Percentiles rank a stretch among this genome's conserved stretches.
phyloP scores from a whole-genome alignment of 1,140 invertebrate genomes.

The Drosophila truncata region DNA sequence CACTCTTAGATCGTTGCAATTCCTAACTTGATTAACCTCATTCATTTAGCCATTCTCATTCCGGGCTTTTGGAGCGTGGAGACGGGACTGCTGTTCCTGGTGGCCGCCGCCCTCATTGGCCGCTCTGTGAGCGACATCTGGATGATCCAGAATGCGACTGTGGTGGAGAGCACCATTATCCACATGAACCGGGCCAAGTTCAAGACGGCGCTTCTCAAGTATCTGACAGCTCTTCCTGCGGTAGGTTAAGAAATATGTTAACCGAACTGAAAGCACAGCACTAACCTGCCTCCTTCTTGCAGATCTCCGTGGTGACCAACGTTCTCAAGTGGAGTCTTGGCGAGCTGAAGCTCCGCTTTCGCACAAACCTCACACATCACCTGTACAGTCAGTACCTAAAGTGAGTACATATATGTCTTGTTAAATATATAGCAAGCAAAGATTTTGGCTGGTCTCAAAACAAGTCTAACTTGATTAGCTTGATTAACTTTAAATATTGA shows the following conservation, averaged over 20 bases:
- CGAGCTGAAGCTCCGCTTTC: slow-evolving; percentile 95
- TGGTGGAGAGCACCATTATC: slow-evolving; percentile 98
- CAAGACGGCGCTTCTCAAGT: slow-evolving; percentile 90
- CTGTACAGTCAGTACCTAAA: slow-evolving; percentile 96
- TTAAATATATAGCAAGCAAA: no score
- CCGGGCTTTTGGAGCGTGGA: slow-evolving; percentile 92
- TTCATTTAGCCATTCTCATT: slow-evolving; percentile 89
- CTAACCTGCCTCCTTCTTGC: slow-evolving; percentile 46
- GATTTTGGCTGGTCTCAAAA: background rate
- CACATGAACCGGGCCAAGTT: slow-evolving; percentile 93
- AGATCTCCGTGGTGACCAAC: slow-evolving; percentile 96
- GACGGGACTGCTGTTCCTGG: slow-evolving; percentile 91
- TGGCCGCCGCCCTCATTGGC: slow-evolving; percentile 93
- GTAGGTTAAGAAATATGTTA: slow-evolving; percentile 86
- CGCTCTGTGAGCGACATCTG: slow-evolving; percentile 98
- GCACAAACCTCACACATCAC: slow-evolving; percentile 94
- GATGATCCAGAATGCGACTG: slow-evolving; percentile 97
- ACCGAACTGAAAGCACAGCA: rapidly evolving
- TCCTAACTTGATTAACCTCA: background rate
- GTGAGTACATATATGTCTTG: slow-evolving; percentile 89
- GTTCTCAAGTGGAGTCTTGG: slow-evolving; percentile 97
- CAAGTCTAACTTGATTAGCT: slow-evolving; percentile 2
- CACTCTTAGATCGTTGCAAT: background rate
- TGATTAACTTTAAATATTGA: background rate
- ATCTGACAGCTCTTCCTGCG: slow-evolving; percentile 93